Percentiles rank a stretch among this genome's conserved stretches.
Evolutionary conservation across 2,113 vertebrate genomes (phyloP).

Genomic region (Aplodontia rufa): DNA sequence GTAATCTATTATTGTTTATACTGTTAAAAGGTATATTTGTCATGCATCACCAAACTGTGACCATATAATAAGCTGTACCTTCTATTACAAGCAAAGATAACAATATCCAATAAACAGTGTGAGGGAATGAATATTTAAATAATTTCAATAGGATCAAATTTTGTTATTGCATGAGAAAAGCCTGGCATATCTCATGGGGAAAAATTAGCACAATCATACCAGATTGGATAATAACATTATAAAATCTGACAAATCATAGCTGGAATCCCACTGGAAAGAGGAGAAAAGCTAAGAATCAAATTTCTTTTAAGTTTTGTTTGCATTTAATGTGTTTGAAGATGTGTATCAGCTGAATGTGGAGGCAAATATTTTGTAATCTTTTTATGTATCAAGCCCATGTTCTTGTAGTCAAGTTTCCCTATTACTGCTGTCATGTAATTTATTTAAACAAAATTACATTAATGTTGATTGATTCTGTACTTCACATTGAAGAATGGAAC

Average conservation of each 20-base stretch:
- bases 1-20: background rate
- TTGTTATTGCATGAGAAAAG: slow-evolving; percentile 3
- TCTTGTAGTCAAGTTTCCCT: slow-evolving; percentile 1
- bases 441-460: background rate
- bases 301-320: no score
- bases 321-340: no score
- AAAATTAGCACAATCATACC: background rate
- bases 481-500: background rate
- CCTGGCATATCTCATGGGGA: background rate
- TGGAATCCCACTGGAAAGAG: background rate
- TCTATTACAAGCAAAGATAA: background rate
- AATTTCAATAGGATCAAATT: background rate
- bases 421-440: background rate
- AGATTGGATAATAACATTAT: background rate
- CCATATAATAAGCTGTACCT: background rate
- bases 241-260: slow-evolving; percentile 34
- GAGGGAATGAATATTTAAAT: background rate
- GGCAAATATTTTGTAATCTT: background rate
- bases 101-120: background rate
- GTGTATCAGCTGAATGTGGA: background rate
- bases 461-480: background rate
- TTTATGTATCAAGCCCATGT: background rate
- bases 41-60: background rate
- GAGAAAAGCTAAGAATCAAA: background rate
- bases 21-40: slow-evolving; percentile 8